These are phyloP conservation scores for Zophobas atratus DNA, from an alignment of 1,140 invertebrate genomes.

Conservation along the genomic window DNA sequence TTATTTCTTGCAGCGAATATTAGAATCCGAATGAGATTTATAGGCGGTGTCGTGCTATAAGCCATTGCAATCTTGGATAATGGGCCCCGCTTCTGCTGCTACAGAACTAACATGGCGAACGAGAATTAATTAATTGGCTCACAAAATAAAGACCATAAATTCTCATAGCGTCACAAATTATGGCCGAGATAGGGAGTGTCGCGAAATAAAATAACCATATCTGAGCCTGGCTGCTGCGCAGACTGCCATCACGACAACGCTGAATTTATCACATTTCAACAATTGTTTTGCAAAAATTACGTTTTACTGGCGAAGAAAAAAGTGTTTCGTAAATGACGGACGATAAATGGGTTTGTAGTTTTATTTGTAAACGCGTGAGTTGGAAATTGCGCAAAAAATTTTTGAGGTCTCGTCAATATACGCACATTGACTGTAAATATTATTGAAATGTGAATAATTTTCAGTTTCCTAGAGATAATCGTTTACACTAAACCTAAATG, in stretches of 20 bases:
- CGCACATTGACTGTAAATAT: conserved; percentile 37
- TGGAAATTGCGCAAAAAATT: not conserved
- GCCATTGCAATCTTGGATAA: conserved; percentile 67
- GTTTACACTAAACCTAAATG: conserved; percentile 41
- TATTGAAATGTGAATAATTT: conserved; percentile 44
- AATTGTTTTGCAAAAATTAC: conserved; percentile 15
- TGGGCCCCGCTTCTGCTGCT: conserved; percentile 59
- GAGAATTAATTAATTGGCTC: conserved; percentile 69
- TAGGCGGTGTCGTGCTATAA: conserved; percentile 63
- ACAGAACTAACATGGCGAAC: conserved; percentile 62
- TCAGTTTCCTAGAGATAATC: conserved; percentile 43
- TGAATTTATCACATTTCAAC: conserved; percentile 20
- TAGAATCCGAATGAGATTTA: conserved; percentile 66
- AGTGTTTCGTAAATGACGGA: conserved; percentile 5
- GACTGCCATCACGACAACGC: conserved; percentile 28
- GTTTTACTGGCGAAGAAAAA: not conserved
- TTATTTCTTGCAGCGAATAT: conserved; percentile 60
- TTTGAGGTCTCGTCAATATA: conserved; percentile 9
- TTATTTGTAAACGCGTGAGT: not conserved
- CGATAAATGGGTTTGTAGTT: not conserved
- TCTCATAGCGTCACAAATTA: conserved; percentile 68
- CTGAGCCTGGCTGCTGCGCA: conserved; percentile 51
- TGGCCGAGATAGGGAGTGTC: conserved; percentile 67
- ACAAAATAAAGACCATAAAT: conserved; percentile 69
- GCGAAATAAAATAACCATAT: conserved; percentile 69